These are phyloP conservation scores for Phyto melanocephala DNA, from an alignment of 2,888 invertebrate genomes.

Conservation along the genomic window DNA sequence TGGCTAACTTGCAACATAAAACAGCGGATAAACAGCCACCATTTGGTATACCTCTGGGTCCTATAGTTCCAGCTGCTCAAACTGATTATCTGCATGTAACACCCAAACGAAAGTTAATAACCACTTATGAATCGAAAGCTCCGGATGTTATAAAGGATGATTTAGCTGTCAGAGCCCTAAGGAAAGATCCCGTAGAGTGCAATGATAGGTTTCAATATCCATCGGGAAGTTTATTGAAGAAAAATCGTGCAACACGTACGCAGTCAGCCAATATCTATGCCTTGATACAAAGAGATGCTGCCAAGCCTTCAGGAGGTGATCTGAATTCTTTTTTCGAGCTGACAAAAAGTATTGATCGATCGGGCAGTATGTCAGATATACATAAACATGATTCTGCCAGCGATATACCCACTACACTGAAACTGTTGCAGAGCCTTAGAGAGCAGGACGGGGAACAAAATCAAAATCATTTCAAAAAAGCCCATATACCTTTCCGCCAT, in stretches of 20 bases:
- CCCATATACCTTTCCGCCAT: conserved; percentile 74
- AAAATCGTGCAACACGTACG: conserved; percentile 89
- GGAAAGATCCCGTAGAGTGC: conserved; percentile 84
- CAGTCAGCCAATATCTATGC: conserved; percentile 91
- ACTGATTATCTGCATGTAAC: conserved; percentile 91
- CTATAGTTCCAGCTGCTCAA: conserved; percentile 87
- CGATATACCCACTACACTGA: conserved; percentile 75
- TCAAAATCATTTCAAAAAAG: conserved; percentile 56
- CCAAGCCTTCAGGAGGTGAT: conserved; percentile 78
- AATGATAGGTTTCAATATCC: conserved; percentile 73
- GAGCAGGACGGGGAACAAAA: conserved; percentile 72
- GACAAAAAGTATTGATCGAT: conserved; percentile 81
- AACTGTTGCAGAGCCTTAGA: conserved; percentile 73
- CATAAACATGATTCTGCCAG: conserved; percentile 67
- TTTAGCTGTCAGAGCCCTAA: conserved; percentile 89
- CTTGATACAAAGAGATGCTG: conserved; percentile 84
- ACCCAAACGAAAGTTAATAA: conserved; percentile 79
- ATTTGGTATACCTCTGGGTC: conserved; percentile 93
- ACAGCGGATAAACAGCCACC: conserved; percentile 91
- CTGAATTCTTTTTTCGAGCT: conserved; percentile 81
- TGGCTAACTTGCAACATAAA: conserved; percentile 86
- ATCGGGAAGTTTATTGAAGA: conserved; percentile 82
- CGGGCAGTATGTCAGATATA: conserved; percentile 83
- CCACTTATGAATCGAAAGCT: conserved; percentile 72
- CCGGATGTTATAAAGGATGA: conserved; percentile 93